A percentile compares a stretch with the other conserved stretches of the same genome.
These are phyloP conservation scores for Melanaphis sacchari DNA, from an alignment of 1,140 invertebrate species.

Conservation along the genomic window DNA sequence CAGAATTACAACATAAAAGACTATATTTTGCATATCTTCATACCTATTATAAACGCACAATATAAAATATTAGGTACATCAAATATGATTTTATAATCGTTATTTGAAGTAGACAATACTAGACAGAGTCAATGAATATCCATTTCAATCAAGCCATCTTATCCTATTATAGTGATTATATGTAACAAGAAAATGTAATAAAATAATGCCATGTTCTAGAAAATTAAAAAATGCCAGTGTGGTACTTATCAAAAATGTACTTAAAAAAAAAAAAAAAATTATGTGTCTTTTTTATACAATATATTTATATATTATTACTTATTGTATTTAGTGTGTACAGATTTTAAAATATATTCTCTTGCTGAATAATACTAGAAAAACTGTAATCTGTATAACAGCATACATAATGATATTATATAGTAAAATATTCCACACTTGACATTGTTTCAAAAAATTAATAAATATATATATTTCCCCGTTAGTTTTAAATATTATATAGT, in stretches of 20 bases:
- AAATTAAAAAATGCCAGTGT: no score
- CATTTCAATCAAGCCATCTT: not conserved
- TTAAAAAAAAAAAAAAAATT: no score
- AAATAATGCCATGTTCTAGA: no score
- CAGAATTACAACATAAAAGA: not conserved
- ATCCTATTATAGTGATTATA: not conserved
- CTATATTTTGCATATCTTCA: not conserved
- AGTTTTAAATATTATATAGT: not conserved
- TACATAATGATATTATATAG: not conserved
- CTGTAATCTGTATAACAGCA: not conserved
- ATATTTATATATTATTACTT: not conserved
- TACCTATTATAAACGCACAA: slow-evolving; percentile 4
- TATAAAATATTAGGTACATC: not conserved
- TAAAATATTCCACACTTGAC: not conserved
- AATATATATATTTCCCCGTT: not conserved
- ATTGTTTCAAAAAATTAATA: not conserved
- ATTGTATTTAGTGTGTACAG: not conserved
- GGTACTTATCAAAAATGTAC: no score
- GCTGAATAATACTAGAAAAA: not conserved
- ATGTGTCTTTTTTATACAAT: not conserved
- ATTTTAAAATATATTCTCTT: not conserved
- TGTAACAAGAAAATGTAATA: no score
- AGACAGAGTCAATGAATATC: not conserved
- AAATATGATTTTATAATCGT: not conserved
- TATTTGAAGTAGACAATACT: not conserved